Percentiles rank a stretch among this genome's conserved stretches.
These are phyloP conservation scores for Theretra japonica DNA, from an alignment of 2,888 invertebrate species.

Conservation along the genomic window DNA sequence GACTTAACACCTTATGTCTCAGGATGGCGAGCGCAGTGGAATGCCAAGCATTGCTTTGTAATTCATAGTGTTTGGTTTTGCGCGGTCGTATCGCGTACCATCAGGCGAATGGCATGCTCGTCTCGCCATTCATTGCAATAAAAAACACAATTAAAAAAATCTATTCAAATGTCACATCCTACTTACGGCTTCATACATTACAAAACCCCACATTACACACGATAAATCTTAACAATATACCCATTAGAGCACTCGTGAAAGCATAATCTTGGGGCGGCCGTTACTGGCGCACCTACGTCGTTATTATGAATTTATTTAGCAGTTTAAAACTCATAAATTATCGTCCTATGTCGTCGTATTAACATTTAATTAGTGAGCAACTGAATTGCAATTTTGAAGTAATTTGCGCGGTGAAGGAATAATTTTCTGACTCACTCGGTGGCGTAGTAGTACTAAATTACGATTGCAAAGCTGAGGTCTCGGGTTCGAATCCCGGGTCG, in stretches of 20 bases:
- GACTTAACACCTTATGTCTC: too few species aligned
- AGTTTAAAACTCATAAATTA: conserved; percentile 55
- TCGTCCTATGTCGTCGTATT: conserved; percentile 40
- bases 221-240: conserved; percentile 25
- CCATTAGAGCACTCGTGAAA: conserved; percentile 27
- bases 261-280: conserved; percentile 29
- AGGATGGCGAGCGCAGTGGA: too few species aligned
- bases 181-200: not conserved
- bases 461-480: too few species aligned
- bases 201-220: not conserved
- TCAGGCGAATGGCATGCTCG: too few species aligned
- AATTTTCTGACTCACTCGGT: not conserved
- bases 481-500: too few species aligned
- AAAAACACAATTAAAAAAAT: too few species aligned
- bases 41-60: too few species aligned
- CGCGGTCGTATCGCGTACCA: too few species aligned
- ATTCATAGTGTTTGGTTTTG: too few species aligned
- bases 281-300: conserved; percentile 25
- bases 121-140: too few species aligned
- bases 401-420: not conserved
- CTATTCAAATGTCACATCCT: too few species aligned
- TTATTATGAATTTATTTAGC: conserved; percentile 49
- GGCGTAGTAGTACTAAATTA: too few species aligned
- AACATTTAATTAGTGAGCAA: conserved; percentile 50
- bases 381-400: conserved; percentile 18